A percentile compares a stretch with the other conserved stretches of the same genome.
These are phyloP conservation scores for Listronotus oregonensis DNA, from an alignment of 1,140 invertebrate species.

Conservation along the genomic window DNA sequence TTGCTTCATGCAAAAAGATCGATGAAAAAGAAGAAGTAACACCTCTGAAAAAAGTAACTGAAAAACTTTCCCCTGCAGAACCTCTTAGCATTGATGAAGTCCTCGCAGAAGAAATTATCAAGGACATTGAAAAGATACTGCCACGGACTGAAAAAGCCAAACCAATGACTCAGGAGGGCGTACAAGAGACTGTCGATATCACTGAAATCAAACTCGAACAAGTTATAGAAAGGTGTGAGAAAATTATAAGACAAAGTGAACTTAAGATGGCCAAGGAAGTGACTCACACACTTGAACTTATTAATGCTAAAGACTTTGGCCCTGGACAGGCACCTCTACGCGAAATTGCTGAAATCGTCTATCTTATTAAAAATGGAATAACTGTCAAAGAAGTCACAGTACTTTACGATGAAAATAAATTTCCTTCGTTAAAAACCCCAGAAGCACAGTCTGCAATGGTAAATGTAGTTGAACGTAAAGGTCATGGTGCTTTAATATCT, in stretches of 20 bases:
- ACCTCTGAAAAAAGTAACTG: constrained; percentile 59
- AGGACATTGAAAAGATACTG: constrained; percentile 58
- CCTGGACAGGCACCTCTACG: constrained; percentile 75
- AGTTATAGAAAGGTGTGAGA: constrained; percentile 63
- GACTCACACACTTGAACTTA: constrained; percentile 72
- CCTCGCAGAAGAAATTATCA: constrained; percentile 61
- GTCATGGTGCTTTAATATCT: constrained; percentile 76
- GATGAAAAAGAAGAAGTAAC: constrained; percentile 60
- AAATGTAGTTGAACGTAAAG: constrained; percentile 78
- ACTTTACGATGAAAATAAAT: constrained; percentile 76
- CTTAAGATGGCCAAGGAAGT: constrained; percentile 71
- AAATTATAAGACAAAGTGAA: constrained; percentile 64
- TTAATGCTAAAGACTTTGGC: constrained; percentile 78
- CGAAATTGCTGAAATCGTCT: constrained; percentile 81
- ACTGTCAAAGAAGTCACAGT: constrained; percentile 77
- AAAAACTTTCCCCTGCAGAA: constrained; percentile 61
- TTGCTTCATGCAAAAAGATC: constrained; percentile 66
- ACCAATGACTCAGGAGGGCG: constrained; percentile 50
- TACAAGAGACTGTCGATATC: constrained; percentile 56
- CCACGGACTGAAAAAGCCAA: constrained; percentile 53
- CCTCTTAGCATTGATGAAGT: constrained; percentile 64
- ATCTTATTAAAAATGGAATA: constrained; percentile 74
- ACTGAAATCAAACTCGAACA: constrained; percentile 59
- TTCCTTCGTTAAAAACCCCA: constrained; percentile 75
- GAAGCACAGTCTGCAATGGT: constrained; percentile 81